phyloP scores from a whole-genome alignment of 2,797 vertebrate genomes.

The Chanos chanos region DNA sequence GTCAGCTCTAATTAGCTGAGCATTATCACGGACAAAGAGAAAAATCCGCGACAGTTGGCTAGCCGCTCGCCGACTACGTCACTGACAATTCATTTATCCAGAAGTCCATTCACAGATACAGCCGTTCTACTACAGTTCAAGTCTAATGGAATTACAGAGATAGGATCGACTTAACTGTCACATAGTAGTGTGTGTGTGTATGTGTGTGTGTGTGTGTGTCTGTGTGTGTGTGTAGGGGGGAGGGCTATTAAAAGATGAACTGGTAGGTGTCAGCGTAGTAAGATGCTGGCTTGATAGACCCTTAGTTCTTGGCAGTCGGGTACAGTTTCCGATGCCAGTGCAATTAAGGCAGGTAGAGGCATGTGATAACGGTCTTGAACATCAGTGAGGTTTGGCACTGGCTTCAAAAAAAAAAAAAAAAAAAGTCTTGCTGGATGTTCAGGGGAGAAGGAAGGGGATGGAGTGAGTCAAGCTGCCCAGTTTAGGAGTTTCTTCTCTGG shows the following conservation, averaged over 20 bases:
- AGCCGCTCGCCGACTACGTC: too few relatives aligned
- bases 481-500: conserved; percentile 9
- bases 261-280: neutral
- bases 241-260: neutral
- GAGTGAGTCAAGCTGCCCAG: neutral
- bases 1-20: conserved; percentile 14
- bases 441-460: conserved; percentile 9
- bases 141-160: neutral
- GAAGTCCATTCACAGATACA: conserved; percentile 6
- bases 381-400: conserved; percentile 13
- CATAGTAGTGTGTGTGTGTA: too few relatives aligned
- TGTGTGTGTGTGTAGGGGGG: neutral
- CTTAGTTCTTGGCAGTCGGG: neutral
- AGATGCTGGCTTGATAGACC: neutral
- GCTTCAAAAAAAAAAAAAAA: too few relatives aligned
- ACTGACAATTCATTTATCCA: neutral
- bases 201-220: too few relatives aligned
- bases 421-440: conserved; percentile 5
- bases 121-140: neutral
- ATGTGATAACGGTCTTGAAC: conserved; percentile 19
- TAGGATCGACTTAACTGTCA: neutral
- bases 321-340: neutral
- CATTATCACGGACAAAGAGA: conserved; percentile 6
- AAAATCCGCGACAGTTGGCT: conserved; percentile 16
- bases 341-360: conserved; percentile 2